A percentile compares a stretch with the other conserved stretches of the same genome.
Conservation (phyloP, 2,888 invertebrate species). For the Rambutsinella grinnellia region DNA sequence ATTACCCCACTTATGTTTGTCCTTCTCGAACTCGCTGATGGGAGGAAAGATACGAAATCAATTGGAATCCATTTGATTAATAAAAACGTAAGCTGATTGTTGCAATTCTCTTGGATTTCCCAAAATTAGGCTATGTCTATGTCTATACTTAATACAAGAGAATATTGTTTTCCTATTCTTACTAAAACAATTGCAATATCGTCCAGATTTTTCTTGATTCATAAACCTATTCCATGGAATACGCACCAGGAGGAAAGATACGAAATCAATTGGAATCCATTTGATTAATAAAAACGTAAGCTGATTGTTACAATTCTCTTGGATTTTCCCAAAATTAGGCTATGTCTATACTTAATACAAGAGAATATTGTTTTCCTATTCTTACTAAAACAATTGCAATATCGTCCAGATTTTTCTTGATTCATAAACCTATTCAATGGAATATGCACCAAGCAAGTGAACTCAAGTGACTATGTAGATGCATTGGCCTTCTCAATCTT, state of each 20-base stretch:
- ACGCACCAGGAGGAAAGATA: neutral
- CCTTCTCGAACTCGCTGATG: neutral
- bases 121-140: neutral
- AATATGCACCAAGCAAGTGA: too few relatives aligned
- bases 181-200: too few relatives aligned
- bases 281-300: neutral
- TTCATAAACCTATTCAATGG: too few relatives aligned
- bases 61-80: neutral
- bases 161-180: too few relatives aligned
- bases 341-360: neutral
- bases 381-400: too few relatives aligned
- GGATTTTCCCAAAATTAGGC: neutral
- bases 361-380: too few relatives aligned
- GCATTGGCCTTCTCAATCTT: too few relatives aligned
- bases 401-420: too few relatives aligned
- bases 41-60: neutral
- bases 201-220: too few relatives aligned
- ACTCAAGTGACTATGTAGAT: too few relatives aligned
- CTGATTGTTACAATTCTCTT: neutral
- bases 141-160: neutral
- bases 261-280: neutral
- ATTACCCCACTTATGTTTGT: conserved; percentile 18
- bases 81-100: neutral
- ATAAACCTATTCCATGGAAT: too few relatives aligned
- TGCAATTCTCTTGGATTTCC: neutral